phyloP scores from a whole-genome alignment of 1,140 invertebrate species.

The Calliopsis andreniformis region DNA sequence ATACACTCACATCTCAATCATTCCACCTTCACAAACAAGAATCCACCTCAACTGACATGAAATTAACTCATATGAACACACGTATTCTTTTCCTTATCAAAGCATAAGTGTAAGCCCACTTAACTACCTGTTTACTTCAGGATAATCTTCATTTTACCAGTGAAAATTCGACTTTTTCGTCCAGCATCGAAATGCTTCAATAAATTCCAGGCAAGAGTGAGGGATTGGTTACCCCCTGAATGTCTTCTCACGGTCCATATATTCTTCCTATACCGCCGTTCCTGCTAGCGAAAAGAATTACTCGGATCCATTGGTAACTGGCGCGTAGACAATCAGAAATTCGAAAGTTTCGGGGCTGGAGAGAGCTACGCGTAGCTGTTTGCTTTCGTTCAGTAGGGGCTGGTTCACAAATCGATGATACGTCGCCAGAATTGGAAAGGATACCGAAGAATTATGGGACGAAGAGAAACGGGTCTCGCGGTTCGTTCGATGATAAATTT shows the following conservation, averaged over 20 bases:
- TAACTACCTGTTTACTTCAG: too few relatives aligned
- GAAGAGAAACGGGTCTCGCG: constrained; percentile 38
- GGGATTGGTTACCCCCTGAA: neutral
- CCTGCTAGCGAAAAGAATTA: neutral
- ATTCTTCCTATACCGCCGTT: constrained; percentile 8
- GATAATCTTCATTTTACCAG: too few relatives aligned
- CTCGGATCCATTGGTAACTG: constrained; percentile 13
- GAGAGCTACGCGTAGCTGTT: constrained; percentile 2
- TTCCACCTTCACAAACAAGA: too few relatives aligned
- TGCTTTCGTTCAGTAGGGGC: constrained; percentile 10
- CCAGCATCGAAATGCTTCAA: neutral
- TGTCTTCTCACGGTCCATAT: neutral
- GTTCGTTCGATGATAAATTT: constrained; percentile 65
- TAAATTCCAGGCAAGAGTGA: neutral
- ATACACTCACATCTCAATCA: too few relatives aligned
- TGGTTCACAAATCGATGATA: constrained; percentile 35
- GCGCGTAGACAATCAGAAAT: constrained; percentile 1
- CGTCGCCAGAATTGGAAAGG: constrained; percentile 48
- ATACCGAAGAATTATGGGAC: constrained; percentile 60
- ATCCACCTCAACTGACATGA: too few relatives aligned
- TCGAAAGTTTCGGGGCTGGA: constrained; percentile 19
- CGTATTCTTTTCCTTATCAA: too few relatives aligned
- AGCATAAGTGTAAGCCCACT: too few relatives aligned
- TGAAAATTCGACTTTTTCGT: neutral
- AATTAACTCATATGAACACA: too few relatives aligned